Base-by-base conservation (phyloP, 2,888 invertebrate genomes). In the Cylindroiulus punctatus region DNA sequence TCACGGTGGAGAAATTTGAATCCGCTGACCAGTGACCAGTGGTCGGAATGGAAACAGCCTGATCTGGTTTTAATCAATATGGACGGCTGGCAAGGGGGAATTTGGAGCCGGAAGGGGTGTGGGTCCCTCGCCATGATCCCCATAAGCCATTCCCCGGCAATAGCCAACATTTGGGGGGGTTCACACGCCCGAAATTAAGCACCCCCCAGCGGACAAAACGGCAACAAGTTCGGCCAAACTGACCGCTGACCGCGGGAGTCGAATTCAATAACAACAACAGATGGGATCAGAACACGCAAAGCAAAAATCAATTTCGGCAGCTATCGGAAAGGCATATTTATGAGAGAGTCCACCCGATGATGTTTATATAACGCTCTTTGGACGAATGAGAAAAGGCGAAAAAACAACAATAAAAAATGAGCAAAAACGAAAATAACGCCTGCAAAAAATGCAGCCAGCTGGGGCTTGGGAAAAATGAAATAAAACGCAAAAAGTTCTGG, bases 201-300 rank as follows among this genome's bases (percentile, higher is more conserved):
- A 26, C 0, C 26, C 65, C 52, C 65, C 65, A 26, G 26, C 65
- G 65, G 65, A 65, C 65, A 65, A 44, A 44, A 65, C n/a, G 22
- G 65, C 65, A 65, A 65, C 65, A 65, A 65, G 65, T 65, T 65
- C 10, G 65, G 26, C n/a, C 65, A 26, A 65, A 26, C 52, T 65
- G 65, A 65, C 65, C 65, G 12, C 52, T 52, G 52, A 52, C 52
- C 52, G 19, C 52, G 3, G 52, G n/a, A 8, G 3, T 19, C 26
- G 65, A 65, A 65, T 65, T 65, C 65, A 65, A 65, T 65, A 65
- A 65, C 65, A 65, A 65, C 65, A 65, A 26, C 65, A 65, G 65
- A 65, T 65, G 65, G 65, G 65, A 26, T 26, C 26, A 10, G 52
- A 52, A 52, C 5, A 52, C 47, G n/a, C 52, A 47, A 19, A n/a